Conservation (phyloP, 2,888 invertebrate genomes). For the Platycheirus rosarum region DNA sequence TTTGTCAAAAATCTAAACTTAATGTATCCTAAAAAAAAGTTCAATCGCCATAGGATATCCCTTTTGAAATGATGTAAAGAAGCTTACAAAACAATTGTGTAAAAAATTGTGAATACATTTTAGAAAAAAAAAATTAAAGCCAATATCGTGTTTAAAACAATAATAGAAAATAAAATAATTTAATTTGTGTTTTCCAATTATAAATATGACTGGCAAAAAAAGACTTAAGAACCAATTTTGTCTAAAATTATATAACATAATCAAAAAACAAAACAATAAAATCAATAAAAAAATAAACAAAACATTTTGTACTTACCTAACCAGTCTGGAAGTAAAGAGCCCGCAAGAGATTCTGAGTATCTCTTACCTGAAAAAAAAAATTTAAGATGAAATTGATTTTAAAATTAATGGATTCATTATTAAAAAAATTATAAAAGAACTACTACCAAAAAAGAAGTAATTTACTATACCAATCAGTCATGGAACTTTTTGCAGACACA, state of each 20-base stretch:
- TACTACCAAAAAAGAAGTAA: no score
- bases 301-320: slow-evolving; percentile 82
- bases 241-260: slow-evolving; percentile 71
- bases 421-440: no score
- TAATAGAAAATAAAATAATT: slow-evolving; percentile 32
- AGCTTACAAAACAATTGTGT: slow-evolving; percentile 59
- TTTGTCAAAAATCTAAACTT: no score
- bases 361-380: slow-evolving; percentile 83
- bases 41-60: slow-evolving; percentile 45
- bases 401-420: no score
- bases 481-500: slow-evolving; percentile 30
- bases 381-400: slow-evolving; percentile 54
- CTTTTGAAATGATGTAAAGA: slow-evolving; percentile 38
- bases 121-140: slow-evolving; percentile 17
- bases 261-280: slow-evolving; percentile 75
- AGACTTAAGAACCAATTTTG: slow-evolving; percentile 74
- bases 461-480: slow-evolving; percentile 63
- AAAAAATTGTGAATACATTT: slow-evolving; percentile 1
- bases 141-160: slow-evolving; percentile 32
- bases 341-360: slow-evolving; percentile 84
- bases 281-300: slow-evolving; percentile 73
- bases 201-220: slow-evolving; percentile 77
- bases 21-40: no score
- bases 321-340: slow-evolving; percentile 83
- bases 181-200: slow-evolving; percentile 72